Evolutionary conservation across 2,797 vertebrate species (phyloP).

Genomic region (Valencia hispanica): DNA sequence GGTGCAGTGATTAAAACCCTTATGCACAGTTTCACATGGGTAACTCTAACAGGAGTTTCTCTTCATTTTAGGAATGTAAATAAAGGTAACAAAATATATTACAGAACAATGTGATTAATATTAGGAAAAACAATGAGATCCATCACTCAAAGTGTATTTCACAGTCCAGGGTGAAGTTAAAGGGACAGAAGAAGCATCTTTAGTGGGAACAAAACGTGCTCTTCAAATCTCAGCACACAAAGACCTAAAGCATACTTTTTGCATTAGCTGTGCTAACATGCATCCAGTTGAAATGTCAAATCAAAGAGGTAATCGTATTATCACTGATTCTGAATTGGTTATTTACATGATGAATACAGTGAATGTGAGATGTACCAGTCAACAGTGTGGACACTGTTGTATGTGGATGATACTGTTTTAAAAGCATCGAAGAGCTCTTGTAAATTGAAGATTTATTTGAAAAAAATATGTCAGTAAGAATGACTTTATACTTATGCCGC

Average conservation of each 20-base stretch:
- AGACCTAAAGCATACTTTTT: constrained; percentile 20
- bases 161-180: not conserved
- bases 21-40: constrained; percentile 17
- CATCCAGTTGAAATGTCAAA: constrained; percentile 49
- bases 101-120: not conserved
- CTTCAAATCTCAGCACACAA: constrained; percentile 18
- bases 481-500: too few species aligned
- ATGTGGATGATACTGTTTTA: too few species aligned
- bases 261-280: constrained; percentile 47
- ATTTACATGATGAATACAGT: too few species aligned
- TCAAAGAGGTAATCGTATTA: constrained; percentile 52
- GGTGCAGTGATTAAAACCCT: constrained; percentile 35
- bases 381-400: too few species aligned
- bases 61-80: not conserved
- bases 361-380: too few species aligned
- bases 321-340: constrained; percentile 48
- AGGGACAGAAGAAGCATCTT: constrained; percentile 5
- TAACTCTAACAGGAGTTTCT: constrained; percentile 4
- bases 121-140: not conserved
- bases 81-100: not conserved
- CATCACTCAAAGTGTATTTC: not conserved
- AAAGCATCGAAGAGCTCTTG: too few species aligned
- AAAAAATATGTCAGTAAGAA: too few species aligned
- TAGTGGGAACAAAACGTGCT: constrained; percentile 26
- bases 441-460: too few species aligned